Base-by-base conservation (phyloP, 2,888 invertebrate genomes). In the Pterostichus madidus region DNA sequence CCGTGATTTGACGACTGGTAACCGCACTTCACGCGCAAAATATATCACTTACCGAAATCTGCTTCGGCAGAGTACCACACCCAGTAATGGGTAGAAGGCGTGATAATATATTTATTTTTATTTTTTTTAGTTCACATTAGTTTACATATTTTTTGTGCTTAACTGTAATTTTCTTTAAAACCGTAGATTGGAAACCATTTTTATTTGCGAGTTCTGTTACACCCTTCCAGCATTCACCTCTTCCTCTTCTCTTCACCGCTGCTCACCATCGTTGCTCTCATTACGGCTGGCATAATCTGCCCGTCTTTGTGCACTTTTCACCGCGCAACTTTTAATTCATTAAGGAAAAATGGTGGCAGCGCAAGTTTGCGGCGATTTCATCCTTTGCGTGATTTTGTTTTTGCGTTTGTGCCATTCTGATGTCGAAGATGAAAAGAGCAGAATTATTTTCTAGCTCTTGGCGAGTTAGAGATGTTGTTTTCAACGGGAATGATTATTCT, bases 271-370 rank as follows among this genome's bases (percentile, higher is more conserved):
- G 5, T 17, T 24, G 15, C 39, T 46, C 68, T 71, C 68, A 71
- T 71, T 71, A 71, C 64, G 13, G 73, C 52, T 49, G n/a, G 49
- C 52, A 75, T 75, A 75, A 75, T 75, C 75, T 75, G 52, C 24
- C 11, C 52, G 75, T 75, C 75, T 75, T 75, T 75, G 75, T 75
- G 52, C 75, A 73, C 17, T 73, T 73, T 46, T 73, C 31, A 24
- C 52, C 73, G 35, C 11, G 52, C 71, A 32, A 75, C 75, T 75
- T 75, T 75, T 75, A 75, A 75, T 52, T 75, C 75, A 75, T 75
- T 75, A 75, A 75, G 75, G 75, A 75, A 75, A 75, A 75, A 75
- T 71, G 68, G 44, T 17, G 56, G 56, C 56, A 13, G 49, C 49
- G 49, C 49, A 5, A 49, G 5, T 13, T 10, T 17, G 56, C 35